Evolutionary conservation across 2,113 vertebrate species (phyloP), one percentile per base, ranked within the genome.

Genomic region (Mus pahari): DNA sequence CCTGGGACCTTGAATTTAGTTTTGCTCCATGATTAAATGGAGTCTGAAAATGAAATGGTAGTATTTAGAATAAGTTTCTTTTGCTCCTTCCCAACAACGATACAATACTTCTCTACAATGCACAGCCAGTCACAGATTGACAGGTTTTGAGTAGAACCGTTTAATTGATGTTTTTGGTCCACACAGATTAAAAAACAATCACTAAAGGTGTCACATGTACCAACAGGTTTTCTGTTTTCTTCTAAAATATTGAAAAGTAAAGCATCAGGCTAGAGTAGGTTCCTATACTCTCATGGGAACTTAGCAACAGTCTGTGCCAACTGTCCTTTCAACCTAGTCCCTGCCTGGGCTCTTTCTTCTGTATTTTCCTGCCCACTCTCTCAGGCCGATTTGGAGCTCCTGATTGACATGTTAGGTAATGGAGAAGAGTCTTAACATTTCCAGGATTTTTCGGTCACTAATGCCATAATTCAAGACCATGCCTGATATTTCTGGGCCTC

Each of bases 401-500:
- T 81, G 45, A 74, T 26, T 81, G 74, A 58, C 6, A 17, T 3
- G 33, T 74, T 74, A 73, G 39, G 39, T 7, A 94, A 70, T 39
- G 70, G 73, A 90, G 70, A 89, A 19, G 89, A 33, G 73, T 71
- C 71, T 82, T 53, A 82, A 73, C 60, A 66, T 39, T 90, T 84
- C 28, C 55, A 22, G 12, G 45, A 70, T 90, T 68, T 83, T 45
- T 91, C 5, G 82, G 20, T n/a, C 42, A 17, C 3, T 78, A 36
- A 86, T 81, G 75, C 75, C 74, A 31, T 89, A 91, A 96, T 73
- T 60, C 55, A 87, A 71, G 53, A 95, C 7, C 22, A 28, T 78
- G 79, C 31, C 66, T 94, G 71, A 91, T 90, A 79, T 70, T 78
- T 36, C 19, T 74, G 71, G 86, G 60, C 28, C 82, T 91, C 33